Conservation (phyloP, 2,113 vertebrate genomes). For the Grus americana region DNA sequence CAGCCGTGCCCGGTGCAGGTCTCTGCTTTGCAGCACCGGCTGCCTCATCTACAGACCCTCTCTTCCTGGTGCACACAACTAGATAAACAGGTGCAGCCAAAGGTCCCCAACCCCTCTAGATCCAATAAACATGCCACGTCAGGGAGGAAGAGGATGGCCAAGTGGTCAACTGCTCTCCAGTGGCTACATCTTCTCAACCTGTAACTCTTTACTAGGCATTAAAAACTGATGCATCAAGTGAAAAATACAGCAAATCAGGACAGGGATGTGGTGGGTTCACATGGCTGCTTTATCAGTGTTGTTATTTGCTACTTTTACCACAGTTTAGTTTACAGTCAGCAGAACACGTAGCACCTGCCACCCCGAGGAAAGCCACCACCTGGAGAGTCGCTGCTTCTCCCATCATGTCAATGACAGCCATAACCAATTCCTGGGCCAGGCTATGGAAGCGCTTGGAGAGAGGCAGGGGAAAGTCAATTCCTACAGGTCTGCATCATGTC, state of each 20-base stretch:
- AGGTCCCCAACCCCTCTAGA: not conserved
- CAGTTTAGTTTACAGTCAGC: not conserved
- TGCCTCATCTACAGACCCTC: not conserved
- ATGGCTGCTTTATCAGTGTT: not conserved
- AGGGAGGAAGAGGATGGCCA: not conserved
- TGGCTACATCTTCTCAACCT: not conserved
- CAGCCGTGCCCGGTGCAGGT: not conserved
- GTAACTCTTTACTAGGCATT: not conserved
- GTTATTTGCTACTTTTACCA: not conserved
- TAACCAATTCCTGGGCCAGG: not conserved
- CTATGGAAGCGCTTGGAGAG: not conserved
- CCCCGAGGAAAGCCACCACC: not conserved
- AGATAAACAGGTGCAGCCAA: not conserved
- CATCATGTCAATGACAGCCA: fast-evolving
- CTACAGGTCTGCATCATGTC: not conserved
- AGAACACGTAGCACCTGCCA: not conserved
- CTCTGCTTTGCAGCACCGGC: not conserved
- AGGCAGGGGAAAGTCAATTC: not conserved
- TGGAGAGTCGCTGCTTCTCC: not conserved
- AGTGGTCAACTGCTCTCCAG: not conserved
- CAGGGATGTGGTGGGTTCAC: not conserved
- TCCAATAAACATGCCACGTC: too few species aligned
- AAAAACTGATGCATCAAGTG: not conserved
- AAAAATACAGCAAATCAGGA: not conserved
- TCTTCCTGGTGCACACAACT: not conserved